Evolutionary conservation across 1,140 invertebrate genomes (phyloP).

Genomic region (Drosophila kikkawai): DNA sequence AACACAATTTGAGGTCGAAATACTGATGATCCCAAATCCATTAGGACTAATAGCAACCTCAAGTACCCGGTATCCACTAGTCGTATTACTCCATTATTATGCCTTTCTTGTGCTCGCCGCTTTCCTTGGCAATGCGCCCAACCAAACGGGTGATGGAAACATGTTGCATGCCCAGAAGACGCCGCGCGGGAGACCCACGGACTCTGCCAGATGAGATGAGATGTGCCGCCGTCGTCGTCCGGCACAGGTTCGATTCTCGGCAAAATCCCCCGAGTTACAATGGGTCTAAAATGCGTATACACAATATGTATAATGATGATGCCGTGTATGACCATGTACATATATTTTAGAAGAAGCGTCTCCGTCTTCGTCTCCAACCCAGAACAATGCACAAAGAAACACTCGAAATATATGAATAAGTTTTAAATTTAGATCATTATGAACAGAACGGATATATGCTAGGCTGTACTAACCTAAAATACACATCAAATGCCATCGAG

Average conservation of each 20-base stretch:
- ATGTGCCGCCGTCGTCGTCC: conserved; percentile 46
- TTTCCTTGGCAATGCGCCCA: conserved; percentile 77
- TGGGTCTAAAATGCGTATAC: conserved; percentile 54
- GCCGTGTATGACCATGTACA: conserved; percentile 49
- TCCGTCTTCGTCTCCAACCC: conserved; percentile 12
- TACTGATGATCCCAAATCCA: background rate
- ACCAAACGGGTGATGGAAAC: conserved; percentile 78
- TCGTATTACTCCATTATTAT: conserved; percentile 36
- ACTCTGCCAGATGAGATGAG: conserved; percentile 20
- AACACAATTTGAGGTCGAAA: background rate
- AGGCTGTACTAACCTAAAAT: conserved; percentile 49
- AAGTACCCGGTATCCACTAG: conserved; percentile 43
- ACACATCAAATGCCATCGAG: conserved; percentile 24
- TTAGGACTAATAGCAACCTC: conserved; percentile 15
- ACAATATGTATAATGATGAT: conserved; percentile 20
- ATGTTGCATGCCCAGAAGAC: conserved; percentile 60
- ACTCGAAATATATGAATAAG: conserved; percentile 46
- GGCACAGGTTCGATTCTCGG: conserved; percentile 51
- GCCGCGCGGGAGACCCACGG: conserved; percentile 60
- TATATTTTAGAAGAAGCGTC: conserved; percentile 31
- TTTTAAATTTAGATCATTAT: conserved; percentile 68
- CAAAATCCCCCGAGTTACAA: conserved; percentile 63
- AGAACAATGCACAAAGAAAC: conserved; percentile 64
- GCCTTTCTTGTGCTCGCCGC: conserved; percentile 29
- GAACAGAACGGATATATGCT: conserved; percentile 20